A percentile compares a stretch with the other conserved stretches of the same genome.
Conservation (phyloP, 2,797 vertebrate genomes). For the Smutsia temminckii region DNA sequence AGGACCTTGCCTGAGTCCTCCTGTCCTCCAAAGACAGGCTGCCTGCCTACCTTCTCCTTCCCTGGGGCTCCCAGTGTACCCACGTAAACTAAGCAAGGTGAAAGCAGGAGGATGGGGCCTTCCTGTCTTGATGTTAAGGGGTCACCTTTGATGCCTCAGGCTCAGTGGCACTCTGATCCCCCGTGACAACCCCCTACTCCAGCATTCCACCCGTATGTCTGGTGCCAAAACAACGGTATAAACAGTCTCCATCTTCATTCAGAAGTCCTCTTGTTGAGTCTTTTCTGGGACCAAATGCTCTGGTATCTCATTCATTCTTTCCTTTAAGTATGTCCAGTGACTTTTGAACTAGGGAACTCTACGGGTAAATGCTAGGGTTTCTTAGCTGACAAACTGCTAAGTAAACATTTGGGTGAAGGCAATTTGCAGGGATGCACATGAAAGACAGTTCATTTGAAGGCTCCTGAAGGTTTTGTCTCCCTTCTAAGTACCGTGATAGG, state of each 20-base stretch:
- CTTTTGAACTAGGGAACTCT: background rate
- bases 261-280: background rate
- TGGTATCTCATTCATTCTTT: background rate
- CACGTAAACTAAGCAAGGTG: background rate
- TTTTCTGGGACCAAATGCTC: background rate
- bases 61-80: background rate
- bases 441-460: background rate
- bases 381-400: background rate
- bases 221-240: background rate
- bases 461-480: background rate
- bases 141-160: background rate
- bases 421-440: background rate
- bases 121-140: background rate
- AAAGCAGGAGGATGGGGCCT: background rate
- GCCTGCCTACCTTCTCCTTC: background rate
- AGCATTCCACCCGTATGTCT: accelerated
- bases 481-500: too few species aligned
- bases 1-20: background rate
- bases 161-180: background rate
- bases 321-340: background rate
- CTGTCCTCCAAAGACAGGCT: background rate
- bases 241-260: background rate
- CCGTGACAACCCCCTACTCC: background rate
- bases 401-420: background rate
- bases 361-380: background rate